phyloP scores from a whole-genome alignment of 2,888 invertebrate species.

The Girardia tigrina region DNA sequence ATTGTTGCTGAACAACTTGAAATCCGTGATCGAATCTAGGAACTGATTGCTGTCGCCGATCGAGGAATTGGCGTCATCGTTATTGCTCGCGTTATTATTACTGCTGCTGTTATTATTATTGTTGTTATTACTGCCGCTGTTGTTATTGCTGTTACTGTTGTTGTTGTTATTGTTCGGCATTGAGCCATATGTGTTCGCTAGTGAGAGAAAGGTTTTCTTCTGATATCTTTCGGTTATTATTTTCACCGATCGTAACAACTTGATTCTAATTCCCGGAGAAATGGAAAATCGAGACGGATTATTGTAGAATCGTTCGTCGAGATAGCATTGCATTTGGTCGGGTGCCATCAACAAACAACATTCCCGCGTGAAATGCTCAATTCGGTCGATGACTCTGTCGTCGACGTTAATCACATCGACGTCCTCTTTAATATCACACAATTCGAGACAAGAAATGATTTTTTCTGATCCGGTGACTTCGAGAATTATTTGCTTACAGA shows the following conservation, averaged over 20 bases:
- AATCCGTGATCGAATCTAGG: not conserved
- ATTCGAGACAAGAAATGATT: not conserved
- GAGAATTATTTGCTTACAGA: not conserved
- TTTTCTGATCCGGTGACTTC: not conserved
- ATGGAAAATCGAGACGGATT: not conserved
- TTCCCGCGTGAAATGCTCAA: not conserved
- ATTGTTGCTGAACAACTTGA: not conserved
- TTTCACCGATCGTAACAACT: not conserved
- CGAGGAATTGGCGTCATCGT: not conserved
- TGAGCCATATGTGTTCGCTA: not conserved
- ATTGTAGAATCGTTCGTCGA: not conserved
- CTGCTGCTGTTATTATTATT: not conserved
- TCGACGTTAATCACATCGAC: not conserved
- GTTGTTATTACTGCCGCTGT: too few species aligned
- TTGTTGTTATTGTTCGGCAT: not conserved
- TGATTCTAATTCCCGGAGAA: not conserved
- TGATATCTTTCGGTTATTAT: not conserved
- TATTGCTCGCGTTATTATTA: not conserved
- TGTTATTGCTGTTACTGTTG: not conserved
- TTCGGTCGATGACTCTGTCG: not conserved
- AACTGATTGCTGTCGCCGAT: not conserved
- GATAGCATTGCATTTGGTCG: not conserved
- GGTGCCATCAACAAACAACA: not conserved
- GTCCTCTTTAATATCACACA: not conserved
- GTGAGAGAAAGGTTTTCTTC: not conserved